Base-by-base conservation (phyloP, 2,113 vertebrate genomes). In the Hippocampus guttulatus region DNA sequence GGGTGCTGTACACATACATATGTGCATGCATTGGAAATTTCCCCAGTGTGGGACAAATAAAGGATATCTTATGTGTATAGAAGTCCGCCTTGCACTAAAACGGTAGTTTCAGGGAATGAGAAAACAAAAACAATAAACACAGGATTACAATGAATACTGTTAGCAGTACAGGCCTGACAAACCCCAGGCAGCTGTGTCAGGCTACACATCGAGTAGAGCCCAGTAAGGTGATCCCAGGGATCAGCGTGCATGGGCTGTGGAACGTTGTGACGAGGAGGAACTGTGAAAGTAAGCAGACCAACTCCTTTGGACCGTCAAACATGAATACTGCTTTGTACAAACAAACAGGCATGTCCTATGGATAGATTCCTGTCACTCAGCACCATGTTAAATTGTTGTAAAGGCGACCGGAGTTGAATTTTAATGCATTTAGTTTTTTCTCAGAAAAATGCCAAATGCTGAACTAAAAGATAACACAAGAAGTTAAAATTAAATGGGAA, bases 191-290 rank as follows among this genome's bases (percentile, higher is more conserved):
- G 54, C 15, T 54, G 85, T 85, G 79, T 92, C 68, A 66, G 64
- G 73, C 90, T 90, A 83, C 88, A 79, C 75, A 62, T 70, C 73
- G 75, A 70, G 68, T 79, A 87, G 78, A 79, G 80, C 69, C 71
- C 69, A 63, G 85, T 82, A 89, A 90, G 69, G 75, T n/a, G 74
- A 92, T 90, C 82, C 49, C 55, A 41, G 70, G 66, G 54, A 54
- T 70, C 0, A 70, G 78, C 51, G 27, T 74, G 80, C 11, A 41
- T 57, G 80, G 11, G 11, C 45, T 75, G 64, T 64, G 70, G 78
- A 84, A 82, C 65, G 76, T 71, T 30, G 33, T 6, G 33, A 38
- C 33, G 6, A 71, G 74, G 76, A 75, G 82, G 81, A 87, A 77
- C 83, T 84, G 74, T 86, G 79, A 89, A 87, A 81, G 72, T 73